A percentile compares a stretch with the other conserved stretches of the same genome.
Evolutionary conservation across 2,797 vertebrate genomes (phyloP).

Genomic region (Hyperoplus lanceolatus): DNA sequence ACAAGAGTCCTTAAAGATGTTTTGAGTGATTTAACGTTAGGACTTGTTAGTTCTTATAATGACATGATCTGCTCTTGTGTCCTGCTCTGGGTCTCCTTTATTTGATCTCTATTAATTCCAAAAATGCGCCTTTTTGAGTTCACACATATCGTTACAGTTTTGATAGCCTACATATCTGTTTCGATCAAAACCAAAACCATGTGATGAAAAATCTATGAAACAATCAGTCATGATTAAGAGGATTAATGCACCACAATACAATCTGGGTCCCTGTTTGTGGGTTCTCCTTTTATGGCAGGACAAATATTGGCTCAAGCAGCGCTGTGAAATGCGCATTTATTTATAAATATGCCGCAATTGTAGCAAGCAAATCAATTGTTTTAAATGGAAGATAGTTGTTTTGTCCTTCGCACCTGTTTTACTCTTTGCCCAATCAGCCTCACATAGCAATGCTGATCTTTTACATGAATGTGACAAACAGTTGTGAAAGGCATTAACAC

Average conservation of each 20-base stretch:
- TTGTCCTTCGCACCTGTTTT: constrained; percentile 22
- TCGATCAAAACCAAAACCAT: constrained; percentile 10
- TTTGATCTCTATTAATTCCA: not conserved
- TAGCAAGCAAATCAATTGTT: constrained; percentile 22
- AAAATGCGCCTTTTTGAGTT: not conserved
- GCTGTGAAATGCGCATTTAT: constrained; percentile 34
- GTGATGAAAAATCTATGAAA: not conserved
- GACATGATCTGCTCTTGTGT: not conserved
- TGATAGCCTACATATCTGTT: constrained; percentile 11
- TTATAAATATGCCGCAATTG: constrained; percentile 24
- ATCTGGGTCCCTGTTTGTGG: constrained; percentile 1
- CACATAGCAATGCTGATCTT: constrained; percentile 13
- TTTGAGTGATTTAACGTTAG: not conserved
- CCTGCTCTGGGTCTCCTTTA: not conserved
- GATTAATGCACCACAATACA: constrained; percentile 23
- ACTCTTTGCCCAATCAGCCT: constrained; percentile 14
- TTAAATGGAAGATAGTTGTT: constrained; percentile 24
- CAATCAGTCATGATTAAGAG: not conserved
- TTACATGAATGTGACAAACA: constrained; percentile 29
- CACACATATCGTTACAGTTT: not conserved
- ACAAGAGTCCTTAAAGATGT: not conserved
- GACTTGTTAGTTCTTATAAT: not conserved
- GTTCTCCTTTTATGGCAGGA: not conserved
- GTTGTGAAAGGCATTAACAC: constrained; percentile 18
- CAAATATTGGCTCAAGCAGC: too few species aligned